Evolutionary conservation across 2,797 vertebrate species (phyloP).

Genomic region (Danio kyathit): DNA sequence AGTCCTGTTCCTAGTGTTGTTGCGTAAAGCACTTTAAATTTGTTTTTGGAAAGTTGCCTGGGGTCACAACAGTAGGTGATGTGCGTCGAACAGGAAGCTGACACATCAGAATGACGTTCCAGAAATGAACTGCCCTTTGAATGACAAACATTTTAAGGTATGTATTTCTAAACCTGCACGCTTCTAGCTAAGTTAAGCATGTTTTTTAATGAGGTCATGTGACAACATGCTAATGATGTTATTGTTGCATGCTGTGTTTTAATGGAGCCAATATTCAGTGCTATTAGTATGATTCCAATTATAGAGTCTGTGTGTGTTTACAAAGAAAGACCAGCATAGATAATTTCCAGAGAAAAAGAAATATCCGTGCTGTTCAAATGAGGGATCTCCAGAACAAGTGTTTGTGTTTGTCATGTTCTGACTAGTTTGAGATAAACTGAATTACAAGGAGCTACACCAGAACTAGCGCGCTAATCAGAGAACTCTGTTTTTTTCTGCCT

Average conservation of each 20-base stretch:
- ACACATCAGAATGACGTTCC: not conserved
- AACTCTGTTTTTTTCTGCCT: not conserved
- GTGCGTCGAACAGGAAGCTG: not conserved
- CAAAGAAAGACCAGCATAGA: not conserved
- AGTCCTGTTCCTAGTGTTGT: not conserved
- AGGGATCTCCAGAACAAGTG: not conserved
- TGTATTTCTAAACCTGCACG: not conserved
- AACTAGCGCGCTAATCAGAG: slow-evolving; percentile 5
- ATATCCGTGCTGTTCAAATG: not conserved
- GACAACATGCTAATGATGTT: not conserved
- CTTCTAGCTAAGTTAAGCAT: not conserved
- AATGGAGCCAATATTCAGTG: not conserved
- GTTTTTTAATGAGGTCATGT: not conserved
- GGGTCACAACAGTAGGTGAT: slow-evolving; percentile 10
- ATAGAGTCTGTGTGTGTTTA: not conserved
- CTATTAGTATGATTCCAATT: not conserved
- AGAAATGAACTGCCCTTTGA: not conserved
- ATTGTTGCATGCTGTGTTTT: not conserved
- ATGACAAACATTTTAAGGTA: not conserved
- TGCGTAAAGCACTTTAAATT: not conserved
- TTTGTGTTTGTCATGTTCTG: slow-evolving; percentile 3
- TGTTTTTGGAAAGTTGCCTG: slow-evolving; percentile 1
- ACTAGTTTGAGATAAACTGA: not conserved
- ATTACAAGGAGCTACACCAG: not conserved
- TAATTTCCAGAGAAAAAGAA: not conserved